These are phyloP conservation scores for Sclerurus mexicanus DNA, from an alignment of 2,113 vertebrate genomes.

Conservation along the genomic window DNA sequence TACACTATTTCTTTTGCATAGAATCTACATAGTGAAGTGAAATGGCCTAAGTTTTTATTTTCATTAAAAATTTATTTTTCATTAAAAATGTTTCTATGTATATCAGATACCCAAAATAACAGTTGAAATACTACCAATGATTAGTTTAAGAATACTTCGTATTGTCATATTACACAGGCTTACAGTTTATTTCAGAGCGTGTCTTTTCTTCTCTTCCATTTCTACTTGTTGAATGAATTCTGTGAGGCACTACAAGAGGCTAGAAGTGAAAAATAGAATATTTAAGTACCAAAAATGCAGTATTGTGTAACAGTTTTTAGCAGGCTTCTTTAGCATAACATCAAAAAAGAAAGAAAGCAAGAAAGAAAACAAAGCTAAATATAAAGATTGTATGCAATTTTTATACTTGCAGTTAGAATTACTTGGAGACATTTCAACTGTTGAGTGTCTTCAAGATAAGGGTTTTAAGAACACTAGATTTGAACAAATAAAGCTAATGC, in stretches of 20 bases:
- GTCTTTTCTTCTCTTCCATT: slow-evolving; percentile 96
- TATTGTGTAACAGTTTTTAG: background rate
- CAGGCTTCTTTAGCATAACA: background rate
- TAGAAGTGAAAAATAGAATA: slow-evolving; percentile 66
- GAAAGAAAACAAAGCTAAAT: background rate
- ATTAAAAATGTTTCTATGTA: background rate
- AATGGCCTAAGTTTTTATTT: background rate
- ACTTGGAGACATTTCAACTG: background rate
- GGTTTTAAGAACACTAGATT: background rate
- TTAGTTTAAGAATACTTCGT: background rate
- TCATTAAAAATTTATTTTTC: background rate
- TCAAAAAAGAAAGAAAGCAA: background rate
- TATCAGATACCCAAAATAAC: background rate
- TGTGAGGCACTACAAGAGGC: slow-evolving; percentile 93
- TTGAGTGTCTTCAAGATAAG: background rate
- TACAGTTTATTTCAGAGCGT: slow-evolving; percentile 97
- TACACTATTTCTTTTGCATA: background rate
- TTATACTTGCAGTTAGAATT: background rate
- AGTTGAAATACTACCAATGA: background rate
- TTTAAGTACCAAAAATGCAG: background rate
- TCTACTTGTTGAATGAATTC: slow-evolving; percentile 94
- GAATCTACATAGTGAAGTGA: background rate
- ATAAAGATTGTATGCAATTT: background rate
- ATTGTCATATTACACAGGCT: slow-evolving; percentile 49
- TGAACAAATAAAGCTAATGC: background rate